Conservation (phyloP, 1,140 invertebrate species). For the Drosophila lowei region DNA sequence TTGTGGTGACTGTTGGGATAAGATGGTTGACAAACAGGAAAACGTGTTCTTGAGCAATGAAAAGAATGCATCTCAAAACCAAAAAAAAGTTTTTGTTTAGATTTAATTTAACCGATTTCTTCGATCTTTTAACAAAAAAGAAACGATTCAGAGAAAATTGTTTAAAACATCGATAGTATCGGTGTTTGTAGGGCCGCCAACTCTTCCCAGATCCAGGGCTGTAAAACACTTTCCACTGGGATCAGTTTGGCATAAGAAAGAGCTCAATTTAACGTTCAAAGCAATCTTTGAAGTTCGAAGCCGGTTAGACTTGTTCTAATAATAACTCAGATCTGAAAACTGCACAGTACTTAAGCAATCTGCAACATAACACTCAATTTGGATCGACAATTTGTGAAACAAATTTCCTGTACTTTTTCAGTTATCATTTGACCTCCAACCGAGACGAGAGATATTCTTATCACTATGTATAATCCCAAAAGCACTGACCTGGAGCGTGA, state of each 20-base stretch:
- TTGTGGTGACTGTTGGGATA: too few relatives aligned
- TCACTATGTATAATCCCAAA: constrained; percentile 61
- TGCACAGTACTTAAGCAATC: constrained; percentile 9
- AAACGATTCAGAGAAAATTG: too few relatives aligned
- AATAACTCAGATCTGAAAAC: constrained; percentile 3
- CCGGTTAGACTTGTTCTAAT: constrained; percentile 19
- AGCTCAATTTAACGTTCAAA: not conserved
- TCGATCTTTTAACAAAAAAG: too few relatives aligned
- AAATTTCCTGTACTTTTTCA: constrained; percentile 10
- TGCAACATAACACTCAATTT: too few relatives aligned
- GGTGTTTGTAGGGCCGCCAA: too few relatives aligned
- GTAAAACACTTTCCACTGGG: not conserved
- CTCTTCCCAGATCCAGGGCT: constrained; percentile 1
- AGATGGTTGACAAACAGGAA: too few relatives aligned
- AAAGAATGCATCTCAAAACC: too few relatives aligned
- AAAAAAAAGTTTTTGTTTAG: too few relatives aligned
- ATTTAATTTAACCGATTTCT: too few relatives aligned
- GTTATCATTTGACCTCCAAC: not conserved
- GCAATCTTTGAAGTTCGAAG: not conserved
- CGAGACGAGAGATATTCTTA: constrained; percentile 2
- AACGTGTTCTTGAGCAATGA: too few relatives aligned
- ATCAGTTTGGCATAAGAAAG: not conserved
- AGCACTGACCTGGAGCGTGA: constrained; percentile 53
- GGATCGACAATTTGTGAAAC: too few relatives aligned
- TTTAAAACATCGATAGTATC: too few relatives aligned